Base-by-base conservation (phyloP, 1,140 invertebrate species). In the Aricia agestis region DNA sequence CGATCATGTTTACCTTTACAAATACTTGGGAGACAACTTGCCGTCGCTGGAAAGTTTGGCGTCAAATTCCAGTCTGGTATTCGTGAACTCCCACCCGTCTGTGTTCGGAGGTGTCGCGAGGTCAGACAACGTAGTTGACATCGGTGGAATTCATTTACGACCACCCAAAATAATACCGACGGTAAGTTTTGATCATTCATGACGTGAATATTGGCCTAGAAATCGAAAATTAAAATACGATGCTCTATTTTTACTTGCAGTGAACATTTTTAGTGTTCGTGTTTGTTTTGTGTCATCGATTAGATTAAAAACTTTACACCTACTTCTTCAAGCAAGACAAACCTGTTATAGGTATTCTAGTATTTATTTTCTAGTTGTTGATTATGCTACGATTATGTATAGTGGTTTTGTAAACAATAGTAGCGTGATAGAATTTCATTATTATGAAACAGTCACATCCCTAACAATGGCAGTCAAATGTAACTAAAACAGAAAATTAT, bases 21-120 rank as follows among this genome's bases (percentile, higher is more conserved):
- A 93, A 76, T 92, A 93, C 83, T 92, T 95, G 36, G 93, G 93
- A 10, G 78, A 89, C 18, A 83, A 91, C 69, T 78, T 94, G 45
- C 93, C 94, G 0, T 80, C 92, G 1, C 78, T 95, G 41, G 83
- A 92, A 71, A 93, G 92, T 73, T 83, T 95, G 2, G 92, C 93
- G 2, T 87, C 84, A 19, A 94, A 94, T 57, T 92, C 92, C 0
- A 93, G 92, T 75, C 69, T 95, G 2, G 82, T 94, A 75, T 87
- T 95, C 76, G 92, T 94, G 74, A 95, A 95, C 85, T 92, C 93
- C 17, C 93, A 95, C 80, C 91, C 90, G 75, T 86, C 92, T 0
- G 76, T 93, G n/a, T 92, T 89, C 42, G 87, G 91, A 6, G 86
- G 87, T 68, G 79, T 92, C 67, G 86, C 86, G 73, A 87, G 87